These are phyloP conservation scores for Alloscopus bannaensis DNA, from an alignment of 2,888 invertebrate species.

Conservation along the genomic window DNA sequence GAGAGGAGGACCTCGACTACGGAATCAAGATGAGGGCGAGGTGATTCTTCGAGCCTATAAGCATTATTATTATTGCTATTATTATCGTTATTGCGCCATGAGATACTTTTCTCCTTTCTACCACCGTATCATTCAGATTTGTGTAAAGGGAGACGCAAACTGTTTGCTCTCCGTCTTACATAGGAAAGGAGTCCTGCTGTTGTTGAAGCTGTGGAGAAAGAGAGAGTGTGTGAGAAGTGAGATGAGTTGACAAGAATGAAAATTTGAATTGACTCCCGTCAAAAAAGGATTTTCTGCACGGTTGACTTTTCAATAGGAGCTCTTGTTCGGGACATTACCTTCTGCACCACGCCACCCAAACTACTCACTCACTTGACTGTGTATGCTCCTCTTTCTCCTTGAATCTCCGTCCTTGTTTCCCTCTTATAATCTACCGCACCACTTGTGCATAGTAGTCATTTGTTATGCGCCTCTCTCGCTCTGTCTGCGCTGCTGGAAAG, in stretches of 20 bases:
- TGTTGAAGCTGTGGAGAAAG: constrained; percentile 11
- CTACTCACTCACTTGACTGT: constrained; percentile 33
- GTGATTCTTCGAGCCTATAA: constrained; percentile 49
- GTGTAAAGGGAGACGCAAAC: constrained; percentile 1
- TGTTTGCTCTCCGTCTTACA: no score
- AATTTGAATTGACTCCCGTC: constrained; percentile 68
- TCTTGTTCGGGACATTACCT: constrained; percentile 64
- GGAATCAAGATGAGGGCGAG: constrained; percentile 5
- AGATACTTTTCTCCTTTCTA: constrained; percentile 23
- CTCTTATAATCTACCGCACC: neutral
- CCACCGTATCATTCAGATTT: neutral
- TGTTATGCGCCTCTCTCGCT: neutral
- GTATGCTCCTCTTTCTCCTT: constrained; percentile 23
- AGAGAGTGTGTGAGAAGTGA: constrained; percentile 47
- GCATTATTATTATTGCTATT: constrained; percentile 55
- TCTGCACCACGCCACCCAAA: constrained; percentile 46
- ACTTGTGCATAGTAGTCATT: neutral
- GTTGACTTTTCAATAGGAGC: constrained; percentile 68
- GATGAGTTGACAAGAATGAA: constrained; percentile 65
- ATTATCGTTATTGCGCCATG: constrained; percentile 51
- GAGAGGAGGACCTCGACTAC: neutral
- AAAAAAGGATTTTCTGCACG: constrained; percentile 67
- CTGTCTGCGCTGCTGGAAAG: constrained; percentile 1
- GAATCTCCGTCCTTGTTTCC: neutral
- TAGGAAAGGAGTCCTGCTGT: constrained; percentile 7